phyloP scores from a whole-genome alignment of 2,797 vertebrate genomes.

The Trematomus bernacchii region DNA sequence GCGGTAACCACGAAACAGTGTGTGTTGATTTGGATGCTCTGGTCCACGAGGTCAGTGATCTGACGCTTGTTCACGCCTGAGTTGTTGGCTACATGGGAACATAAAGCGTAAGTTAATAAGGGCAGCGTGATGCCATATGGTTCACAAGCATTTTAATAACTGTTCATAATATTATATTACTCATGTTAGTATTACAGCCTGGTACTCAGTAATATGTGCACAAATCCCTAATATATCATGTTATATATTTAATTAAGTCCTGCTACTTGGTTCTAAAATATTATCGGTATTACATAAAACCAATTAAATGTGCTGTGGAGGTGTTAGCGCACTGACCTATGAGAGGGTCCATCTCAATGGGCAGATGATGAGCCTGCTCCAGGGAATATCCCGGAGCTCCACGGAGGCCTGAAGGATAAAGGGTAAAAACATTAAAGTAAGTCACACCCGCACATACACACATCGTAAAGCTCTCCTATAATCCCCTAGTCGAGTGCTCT shows the following conservation, averaged over 20 bases:
- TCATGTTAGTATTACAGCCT: slow-evolving; percentile 3
- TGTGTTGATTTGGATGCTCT: slow-evolving; percentile 99
- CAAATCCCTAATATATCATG: slow-evolving; percentile 9
- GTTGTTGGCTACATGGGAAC: slow-evolving; percentile 90
- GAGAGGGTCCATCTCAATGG: slow-evolving; percentile 99
- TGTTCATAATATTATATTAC: not conserved
- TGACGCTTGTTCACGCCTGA: slow-evolving; percentile 97
- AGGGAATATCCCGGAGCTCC: slow-evolving; percentile 98
- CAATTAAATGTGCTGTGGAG: not conserved
- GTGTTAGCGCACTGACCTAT: slow-evolving; percentile 88
- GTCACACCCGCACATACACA: not conserved
- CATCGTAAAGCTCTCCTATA: not conserved
- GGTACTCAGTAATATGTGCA: slow-evolving; percentile 1
- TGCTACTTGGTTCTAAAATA: not conserved
- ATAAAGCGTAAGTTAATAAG: slow-evolving; percentile 14
- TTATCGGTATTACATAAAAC: not conserved
- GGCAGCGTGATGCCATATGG: not conserved
- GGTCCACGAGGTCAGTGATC: slow-evolving; percentile 99
- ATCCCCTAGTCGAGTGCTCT: slow-evolving; percentile 3
- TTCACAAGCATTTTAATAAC: not conserved
- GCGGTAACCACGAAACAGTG: slow-evolving; percentile 99
- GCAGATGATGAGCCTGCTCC: slow-evolving; percentile 98
- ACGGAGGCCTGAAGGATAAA: slow-evolving; percentile 88
- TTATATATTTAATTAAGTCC: slow-evolving; percentile 1
- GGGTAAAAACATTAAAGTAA: slow-evolving; percentile 21